A percentile compares a stretch with the other conserved stretches of the same genome.
Conservation (phyloP, 2,797 vertebrate genomes). For the Euphonia xanthogaster region DNA sequence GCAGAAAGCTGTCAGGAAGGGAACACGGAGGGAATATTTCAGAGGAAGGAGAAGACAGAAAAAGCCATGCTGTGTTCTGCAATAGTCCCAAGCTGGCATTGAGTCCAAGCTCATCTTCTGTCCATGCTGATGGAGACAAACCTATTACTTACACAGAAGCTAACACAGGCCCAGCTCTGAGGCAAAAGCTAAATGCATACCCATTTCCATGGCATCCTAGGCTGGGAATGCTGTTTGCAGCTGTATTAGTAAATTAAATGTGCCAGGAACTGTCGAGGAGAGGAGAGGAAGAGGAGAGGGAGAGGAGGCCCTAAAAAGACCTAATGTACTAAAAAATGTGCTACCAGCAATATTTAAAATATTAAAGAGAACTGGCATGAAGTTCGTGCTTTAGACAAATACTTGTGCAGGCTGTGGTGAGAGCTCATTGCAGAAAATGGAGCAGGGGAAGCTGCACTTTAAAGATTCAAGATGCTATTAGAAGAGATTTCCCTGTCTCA, state of each 20-base stretch:
- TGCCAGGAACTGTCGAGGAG: not conserved
- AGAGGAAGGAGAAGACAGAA: not conserved
- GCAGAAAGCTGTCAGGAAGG: not conserved
- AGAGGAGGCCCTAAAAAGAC: not conserved
- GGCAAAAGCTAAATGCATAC: not conserved
- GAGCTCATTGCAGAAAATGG: not conserved
- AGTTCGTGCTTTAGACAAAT: not conserved
- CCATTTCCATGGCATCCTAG: not conserved
- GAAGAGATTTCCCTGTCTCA: not conserved
- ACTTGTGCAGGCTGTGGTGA: not conserved
- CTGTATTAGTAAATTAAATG: not conserved
- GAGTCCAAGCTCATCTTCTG: not conserved
- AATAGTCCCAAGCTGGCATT: not conserved
- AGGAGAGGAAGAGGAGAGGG: not conserved
- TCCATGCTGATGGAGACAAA: not conserved
- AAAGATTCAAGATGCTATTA: constrained; percentile 19
- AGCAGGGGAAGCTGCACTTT: not conserved
- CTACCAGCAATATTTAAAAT: not conserved
- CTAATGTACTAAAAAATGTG: not conserved
- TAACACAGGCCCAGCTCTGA: not conserved
- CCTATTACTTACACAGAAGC: not conserved
- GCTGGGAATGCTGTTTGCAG: not conserved
- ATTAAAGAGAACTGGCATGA: not conserved
- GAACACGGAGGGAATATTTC: not conserved
- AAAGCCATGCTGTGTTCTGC: not conserved